Base-by-base conservation (phyloP, 2,888 invertebrate species). In the Parnassius smintheus region DNA sequence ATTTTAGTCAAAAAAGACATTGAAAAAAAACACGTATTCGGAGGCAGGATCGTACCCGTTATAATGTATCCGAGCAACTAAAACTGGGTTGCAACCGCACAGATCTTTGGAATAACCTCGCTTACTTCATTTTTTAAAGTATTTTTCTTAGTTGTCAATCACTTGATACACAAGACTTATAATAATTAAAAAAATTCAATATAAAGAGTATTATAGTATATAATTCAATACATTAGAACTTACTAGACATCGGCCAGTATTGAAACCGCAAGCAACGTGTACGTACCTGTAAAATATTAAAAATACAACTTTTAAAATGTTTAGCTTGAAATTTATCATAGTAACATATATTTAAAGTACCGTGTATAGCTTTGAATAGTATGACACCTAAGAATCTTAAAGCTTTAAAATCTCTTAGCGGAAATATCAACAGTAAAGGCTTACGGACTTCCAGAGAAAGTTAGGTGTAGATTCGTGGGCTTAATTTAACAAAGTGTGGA, bases 391-490 rank as follows among this genome's bases (percentile, higher is more conserved):
- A 66, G 62, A 64, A 51, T 57, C 50, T 59, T 56, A 57, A 62
- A 68, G 64, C 61, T 51, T 64, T 49, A 64, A 61, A 68, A 66
- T 68, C 65, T 65, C 55, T 60, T 52, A 59, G 60, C 62, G 55
- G 56, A 67, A 65, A 69, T 67, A 67, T 69, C 67, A 65, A 66
- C 62, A 67, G 64, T 61, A 62, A 55, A 46, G 59, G 59, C 59
- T 61, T 57, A 50, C 67, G 75, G 67, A 71, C 71, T 72, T 69
- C 66, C 65, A 71, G 60, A 59, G 69, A 72, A 81, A 78, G 71
- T 80, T 77, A 66, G 66, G 67, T 64, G 72, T 73, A 77, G 79
- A 77, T 79, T 77, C 71, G 73, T 75, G 72, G 75, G 69, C 70
- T 70, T 68, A 74, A 72, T 76, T 78, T 71, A 73, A 10, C 35